Conservation (phyloP, 1,140 invertebrate genomes). For the Euura saliciscinereae region DNA sequence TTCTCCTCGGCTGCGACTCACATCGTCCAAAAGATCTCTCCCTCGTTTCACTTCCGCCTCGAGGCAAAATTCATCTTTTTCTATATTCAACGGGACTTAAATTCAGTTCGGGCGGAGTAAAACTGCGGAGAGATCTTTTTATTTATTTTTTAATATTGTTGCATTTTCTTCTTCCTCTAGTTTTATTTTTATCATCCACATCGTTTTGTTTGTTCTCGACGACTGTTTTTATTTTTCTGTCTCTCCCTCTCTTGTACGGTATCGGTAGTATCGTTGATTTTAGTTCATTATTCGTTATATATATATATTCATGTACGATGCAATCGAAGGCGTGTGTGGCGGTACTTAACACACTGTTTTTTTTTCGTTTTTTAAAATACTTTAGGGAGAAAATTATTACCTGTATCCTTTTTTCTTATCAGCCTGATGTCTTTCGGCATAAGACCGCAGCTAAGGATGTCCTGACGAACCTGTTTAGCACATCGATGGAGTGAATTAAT, state of each 20-base stretch:
- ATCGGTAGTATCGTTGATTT: no score
- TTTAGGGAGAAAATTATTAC: conserved; percentile 59
- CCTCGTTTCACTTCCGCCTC: background rate
- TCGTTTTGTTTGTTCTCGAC: background rate
- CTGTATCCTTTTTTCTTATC: conserved; percentile 86
- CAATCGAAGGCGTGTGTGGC: background rate
- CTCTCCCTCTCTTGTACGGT: no score
- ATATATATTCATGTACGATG: no score
- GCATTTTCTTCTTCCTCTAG: background rate
- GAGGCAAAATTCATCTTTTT: no score
- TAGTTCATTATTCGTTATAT: no score
- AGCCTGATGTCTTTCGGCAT: conserved; percentile 84
- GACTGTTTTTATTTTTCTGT: background rate
- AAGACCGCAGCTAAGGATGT: conserved; percentile 74
- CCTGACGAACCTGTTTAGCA: conserved; percentile 66
- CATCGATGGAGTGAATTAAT: no score
- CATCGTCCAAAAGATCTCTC: background rate
- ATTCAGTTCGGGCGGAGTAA: background rate
- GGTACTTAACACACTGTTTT: background rate
- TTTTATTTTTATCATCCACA: background rate
- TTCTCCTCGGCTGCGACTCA: conserved; percentile 9
- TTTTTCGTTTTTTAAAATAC: conserved; percentile 15
- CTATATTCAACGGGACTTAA: no score
- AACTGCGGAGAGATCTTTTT: background rate
- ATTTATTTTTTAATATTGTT: background rate